phyloP scores from a whole-genome alignment of 2,113 vertebrate genomes.

The Heterochromis multidens region DNA sequence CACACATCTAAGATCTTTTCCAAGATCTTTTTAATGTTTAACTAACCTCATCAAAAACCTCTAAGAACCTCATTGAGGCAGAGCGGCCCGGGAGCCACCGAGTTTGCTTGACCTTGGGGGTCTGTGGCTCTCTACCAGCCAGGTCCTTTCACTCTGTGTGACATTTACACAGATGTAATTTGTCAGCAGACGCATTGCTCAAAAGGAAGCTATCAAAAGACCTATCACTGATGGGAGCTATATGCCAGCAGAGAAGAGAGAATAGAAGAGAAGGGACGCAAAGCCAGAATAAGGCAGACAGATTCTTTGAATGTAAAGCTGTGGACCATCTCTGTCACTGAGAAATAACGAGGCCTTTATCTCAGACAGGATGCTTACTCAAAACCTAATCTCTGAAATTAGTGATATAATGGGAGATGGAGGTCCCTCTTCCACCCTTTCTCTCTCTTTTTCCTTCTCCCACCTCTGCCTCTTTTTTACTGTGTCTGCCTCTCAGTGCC shows the following conservation, averaged over 20 bases:
- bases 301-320: slow-evolving; percentile 30
- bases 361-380: slow-evolving; percentile 57
- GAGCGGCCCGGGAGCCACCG: slow-evolving; percentile 2
- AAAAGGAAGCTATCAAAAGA: slow-evolving; percentile 66
- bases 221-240: slow-evolving; percentile 31
- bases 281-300: background rate
- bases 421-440: slow-evolving; percentile 43
- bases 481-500: slow-evolving; percentile 36
- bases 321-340: slow-evolving; percentile 58
- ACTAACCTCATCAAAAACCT: slow-evolving; percentile 63
- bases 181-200: slow-evolving; percentile 47
- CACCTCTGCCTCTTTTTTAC: background rate
- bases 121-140: slow-evolving; percentile 5
- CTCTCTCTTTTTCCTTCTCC: slow-evolving; percentile 1
- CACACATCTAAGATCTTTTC: background rate
- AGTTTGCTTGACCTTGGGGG: slow-evolving; percentile 34
- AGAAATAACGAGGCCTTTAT: slow-evolving; percentile 74
- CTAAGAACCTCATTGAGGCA: slow-evolving; percentile 32
- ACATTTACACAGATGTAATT: slow-evolving; percentile 75
- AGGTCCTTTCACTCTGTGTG: slow-evolving; percentile 40
- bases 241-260: slow-evolving; percentile 19
- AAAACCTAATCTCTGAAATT: slow-evolving; percentile 64
- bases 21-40: slow-evolving; percentile 55
- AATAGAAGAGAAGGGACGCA: background rate
- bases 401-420: slow-evolving; percentile 54